Base-by-base conservation (phyloP, 1,140 invertebrate genomes). In the Gonioctena quinquepunctata region DNA sequence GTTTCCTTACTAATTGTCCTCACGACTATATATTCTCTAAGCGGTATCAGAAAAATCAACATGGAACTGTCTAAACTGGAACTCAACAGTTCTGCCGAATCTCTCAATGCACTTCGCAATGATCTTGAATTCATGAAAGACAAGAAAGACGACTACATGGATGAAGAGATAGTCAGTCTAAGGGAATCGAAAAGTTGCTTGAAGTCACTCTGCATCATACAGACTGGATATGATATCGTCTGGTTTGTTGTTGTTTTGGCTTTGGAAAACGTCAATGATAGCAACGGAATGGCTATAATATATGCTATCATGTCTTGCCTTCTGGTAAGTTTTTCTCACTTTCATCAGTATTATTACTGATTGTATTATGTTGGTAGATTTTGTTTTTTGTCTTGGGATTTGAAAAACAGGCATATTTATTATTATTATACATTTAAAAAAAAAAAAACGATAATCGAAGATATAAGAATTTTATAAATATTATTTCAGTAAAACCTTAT, bases 181-280 rank as follows among this genome's bases (percentile, higher is more conserved):
- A 72, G 75, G 28, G 80, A 80, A 61, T 78, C 76, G 23, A 81
- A 82, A 60, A 72, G 71, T 50, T 82, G 78, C 59, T 68, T 83
- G 26, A 83, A 81, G 68, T 73, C 74, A 4, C 65, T 83, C 8
- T 82, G 81, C 28, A 70, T 79, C 16, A 68, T 82, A 21, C 79
- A 83, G 68, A 78, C 80, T 8, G 74, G 74, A 25, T 83, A 81
- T 69, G 78, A 79, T 70, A 75, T 81, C n/a, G 81, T 82, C 69
- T 92, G 91, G 91, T 90, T 91, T 72, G 86, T 91, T 78, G 88
- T 89, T 1, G 90, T 91, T 4, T 84, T 91, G 4, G 90, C 90
- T 8, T 84, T 92, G n/a, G 91, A 92, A 74, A 91, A 91, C 76
- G 84, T 87, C 2, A 78, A 83, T 5, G 76, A 82, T 25, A 88